A percentile compares a stretch with the other conserved stretches of the same genome.
phyloP scores from a whole-genome alignment of 2,888 invertebrate genomes.

The Ormyrus labotus region DNA sequence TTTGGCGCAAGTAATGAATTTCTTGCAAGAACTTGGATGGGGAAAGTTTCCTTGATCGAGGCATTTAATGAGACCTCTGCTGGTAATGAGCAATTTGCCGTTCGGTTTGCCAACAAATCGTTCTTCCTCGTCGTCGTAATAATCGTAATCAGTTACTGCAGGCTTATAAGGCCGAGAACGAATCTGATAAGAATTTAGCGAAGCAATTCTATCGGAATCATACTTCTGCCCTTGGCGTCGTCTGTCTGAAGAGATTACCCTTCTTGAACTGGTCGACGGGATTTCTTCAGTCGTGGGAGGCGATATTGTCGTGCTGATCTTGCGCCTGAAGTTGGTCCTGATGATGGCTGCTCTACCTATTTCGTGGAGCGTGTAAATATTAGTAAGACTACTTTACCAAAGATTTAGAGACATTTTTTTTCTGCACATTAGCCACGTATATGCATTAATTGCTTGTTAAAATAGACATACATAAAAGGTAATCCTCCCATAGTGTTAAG shows the following conservation, averaged over 20 bases:
- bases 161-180: constrained; percentile 51
- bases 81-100: constrained; percentile 80
- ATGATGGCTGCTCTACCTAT: constrained; percentile 68
- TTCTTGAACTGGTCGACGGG: constrained; percentile 65
- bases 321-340: constrained; percentile 67
- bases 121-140: constrained; percentile 81
- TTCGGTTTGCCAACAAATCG: constrained; percentile 78
- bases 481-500: constrained; percentile 42
- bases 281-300: constrained; percentile 62
- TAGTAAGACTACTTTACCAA: constrained; percentile 42
- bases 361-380: constrained; percentile 53
- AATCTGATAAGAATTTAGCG: constrained; percentile 39
- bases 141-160: constrained; percentile 81
- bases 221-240: constrained; percentile 62
- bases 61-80: constrained; percentile 85
- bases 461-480: constrained; percentile 33
- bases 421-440: constrained; percentile 53
- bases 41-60: constrained; percentile 94
- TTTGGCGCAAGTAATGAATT: constrained; percentile 93
- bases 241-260: constrained; percentile 59
- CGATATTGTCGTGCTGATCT: constrained; percentile 72
- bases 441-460: constrained; percentile 53
- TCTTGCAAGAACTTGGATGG: constrained; percentile 92
- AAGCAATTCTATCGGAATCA: constrained; percentile 52
- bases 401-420: constrained; percentile 13